These are phyloP conservation scores for Listronotus bonariensis DNA, from an alignment of 1,140 invertebrate species.

Conservation along the genomic window DNA sequence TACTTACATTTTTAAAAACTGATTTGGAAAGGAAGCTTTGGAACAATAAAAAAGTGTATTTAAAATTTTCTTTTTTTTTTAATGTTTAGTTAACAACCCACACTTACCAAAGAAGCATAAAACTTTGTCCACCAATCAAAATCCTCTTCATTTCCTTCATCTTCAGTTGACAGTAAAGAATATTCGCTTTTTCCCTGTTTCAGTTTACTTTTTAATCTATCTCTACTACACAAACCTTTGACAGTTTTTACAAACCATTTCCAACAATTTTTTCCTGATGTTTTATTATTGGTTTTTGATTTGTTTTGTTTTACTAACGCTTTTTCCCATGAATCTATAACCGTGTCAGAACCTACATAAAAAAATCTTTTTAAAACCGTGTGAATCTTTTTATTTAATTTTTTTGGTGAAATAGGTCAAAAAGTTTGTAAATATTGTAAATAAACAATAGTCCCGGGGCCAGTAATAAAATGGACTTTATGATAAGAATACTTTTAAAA, in stretches of 20 bases:
- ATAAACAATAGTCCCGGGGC: too few species aligned
- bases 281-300: not conserved
- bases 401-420: too few species aligned
- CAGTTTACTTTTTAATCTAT: not conserved
- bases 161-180: conserved; percentile 20
- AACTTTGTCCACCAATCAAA: conserved; percentile 82
- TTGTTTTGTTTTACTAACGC: not conserved
- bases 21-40: too few species aligned
- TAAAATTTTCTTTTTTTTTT: too few species aligned
- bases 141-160: conserved; percentile 47
- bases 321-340: conserved; percentile 12
- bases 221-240: not conserved
- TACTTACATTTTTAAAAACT: too few species aligned
- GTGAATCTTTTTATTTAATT: too few species aligned
- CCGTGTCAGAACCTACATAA: conserved; percentile 20
- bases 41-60: too few species aligned
- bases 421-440: too few species aligned
- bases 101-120: conserved; percentile 60
- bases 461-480: too few species aligned
- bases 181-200: conserved; percentile 16
- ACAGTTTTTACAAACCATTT: not conserved
- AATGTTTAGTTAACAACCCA: too few species aligned
- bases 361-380: too few species aligned
- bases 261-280: conserved; percentile 8
- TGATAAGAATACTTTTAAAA: too few species aligned